These are phyloP conservation scores for Acrobeloides nanus DNA, from an alignment of 2,888 invertebrate genomes.

Conservation along the genomic window DNA sequence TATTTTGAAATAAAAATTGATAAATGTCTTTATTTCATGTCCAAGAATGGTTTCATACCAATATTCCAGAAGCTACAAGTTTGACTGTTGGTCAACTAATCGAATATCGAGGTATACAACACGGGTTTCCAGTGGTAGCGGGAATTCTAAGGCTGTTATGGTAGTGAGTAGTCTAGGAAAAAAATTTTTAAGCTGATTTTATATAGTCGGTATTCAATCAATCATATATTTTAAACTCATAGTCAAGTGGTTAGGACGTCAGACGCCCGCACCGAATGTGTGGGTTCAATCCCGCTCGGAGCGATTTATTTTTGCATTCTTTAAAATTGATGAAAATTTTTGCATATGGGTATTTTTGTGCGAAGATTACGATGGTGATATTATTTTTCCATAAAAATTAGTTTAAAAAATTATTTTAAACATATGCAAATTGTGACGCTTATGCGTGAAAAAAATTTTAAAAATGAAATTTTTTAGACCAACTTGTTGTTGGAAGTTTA, in stretches of 20 bases:
- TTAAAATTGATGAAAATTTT: slow-evolving; percentile 1
- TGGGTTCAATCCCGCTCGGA: neutral
- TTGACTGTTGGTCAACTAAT: slow-evolving; percentile 61
- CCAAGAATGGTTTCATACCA: slow-evolving; percentile 77
- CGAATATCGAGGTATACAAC: slow-evolving; percentile 62
- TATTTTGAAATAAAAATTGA: neutral
- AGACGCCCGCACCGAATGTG: neutral
- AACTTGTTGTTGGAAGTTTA: slow-evolving; percentile 73
- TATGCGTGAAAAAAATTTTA: neutral
- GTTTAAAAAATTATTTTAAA: no score
- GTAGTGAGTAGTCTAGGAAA: neutral
- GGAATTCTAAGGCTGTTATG: no score
- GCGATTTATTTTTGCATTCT: neutral
- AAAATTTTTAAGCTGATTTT: neutral
- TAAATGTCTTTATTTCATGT: slow-evolving; percentile 85
- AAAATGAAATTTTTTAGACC: slow-evolving; percentile 53
- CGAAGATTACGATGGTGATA: no score
- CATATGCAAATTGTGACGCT: no score
- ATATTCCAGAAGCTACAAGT: slow-evolving; percentile 55
- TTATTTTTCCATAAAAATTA: no score
- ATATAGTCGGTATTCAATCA: no score
- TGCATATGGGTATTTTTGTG: no score
- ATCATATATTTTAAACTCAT: no score
- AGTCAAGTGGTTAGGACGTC: no score
- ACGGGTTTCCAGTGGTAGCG: no score